Evolutionary conservation across 2,888 invertebrate genomes (phyloP).

Genomic region (Folsomia manolachei): DNA sequence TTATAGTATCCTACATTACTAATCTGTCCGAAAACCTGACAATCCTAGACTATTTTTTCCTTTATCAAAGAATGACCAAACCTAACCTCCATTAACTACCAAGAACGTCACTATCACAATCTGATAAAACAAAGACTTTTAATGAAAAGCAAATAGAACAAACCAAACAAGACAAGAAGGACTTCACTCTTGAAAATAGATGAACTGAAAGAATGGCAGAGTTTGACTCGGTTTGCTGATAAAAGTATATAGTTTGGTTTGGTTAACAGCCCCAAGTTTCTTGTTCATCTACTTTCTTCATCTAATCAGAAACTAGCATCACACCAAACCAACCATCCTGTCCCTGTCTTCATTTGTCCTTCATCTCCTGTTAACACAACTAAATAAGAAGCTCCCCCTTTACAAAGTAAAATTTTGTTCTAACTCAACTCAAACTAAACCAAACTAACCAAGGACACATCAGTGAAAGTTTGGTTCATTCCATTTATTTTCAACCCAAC

Average conservation of each 20-base stretch:
- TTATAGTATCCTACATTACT: too few relatives aligned
- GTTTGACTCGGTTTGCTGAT: background rate
- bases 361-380: too few relatives aligned
- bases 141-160: slow-evolving; percentile 3
- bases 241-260: background rate
- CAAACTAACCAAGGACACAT: background rate
- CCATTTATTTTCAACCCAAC: background rate
- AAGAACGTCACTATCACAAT: too few relatives aligned
- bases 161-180: background rate
- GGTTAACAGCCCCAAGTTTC: background rate
- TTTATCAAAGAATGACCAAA: too few relatives aligned
- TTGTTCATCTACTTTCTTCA: background rate
- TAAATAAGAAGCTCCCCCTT: background rate
- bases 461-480: slow-evolving; percentile 4
- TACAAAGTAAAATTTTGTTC: background rate
- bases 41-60: too few relatives aligned
- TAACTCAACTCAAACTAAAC: too few relatives aligned
- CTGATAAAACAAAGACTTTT: background rate
- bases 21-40: too few relatives aligned
- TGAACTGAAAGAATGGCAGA: background rate
- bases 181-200: background rate
- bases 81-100: too few relatives aligned
- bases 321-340: background rate
- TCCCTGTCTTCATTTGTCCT: background rate
- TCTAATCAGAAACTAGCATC: background rate